Evolutionary conservation across 2,113 vertebrate genomes (phyloP), one percentile per base, ranked within the genome.

Genomic region (Psilopsiagon aymara): DNA sequence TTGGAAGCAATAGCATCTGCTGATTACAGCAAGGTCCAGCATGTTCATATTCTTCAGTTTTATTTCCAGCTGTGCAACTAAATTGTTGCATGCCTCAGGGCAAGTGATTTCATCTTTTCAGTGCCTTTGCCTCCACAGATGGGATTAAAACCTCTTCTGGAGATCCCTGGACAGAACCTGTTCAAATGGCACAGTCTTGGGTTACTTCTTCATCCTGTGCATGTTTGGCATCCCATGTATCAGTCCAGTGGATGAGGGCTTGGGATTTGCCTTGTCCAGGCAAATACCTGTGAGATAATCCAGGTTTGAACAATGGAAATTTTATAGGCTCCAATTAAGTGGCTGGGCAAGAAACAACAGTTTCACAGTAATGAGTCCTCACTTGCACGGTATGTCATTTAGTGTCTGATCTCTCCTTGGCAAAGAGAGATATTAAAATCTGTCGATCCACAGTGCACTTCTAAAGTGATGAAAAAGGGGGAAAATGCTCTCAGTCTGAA

Each of bases 341-440:
- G 69, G 24, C 91, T 53, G 70, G 96, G 86, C 96, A 96, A 97
- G 96, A 97, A 96, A 87, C 52, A 96, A 96, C 95, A 95, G 88
- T 89, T 96, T 96, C 12, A 0, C 78, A 79, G 81, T 63, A 93
- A 96, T 97, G 88, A 95, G 94, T 94, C 86, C 94, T 96, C 91
- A 96, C 95, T 94, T 94, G 92, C 83, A 94, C 43, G 94, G 96
- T 96, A 96, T 97, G 91, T 70, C 59, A 79, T 87, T 94, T 82
- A 87, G 21, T 85, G 82, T 68, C 86, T 93, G 81, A 90, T 96
- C 67, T 95, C 73, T 96, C 47, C 77, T 92, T 3, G 2, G 70
- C 83, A 74, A 75, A 53, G 47, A 37, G 47, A 89, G 77, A 53
- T 84, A 82, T 44, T 90, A 94, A 93, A 86, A 85, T 94, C 69